Evolutionary conservation across 1,140 invertebrate species (phyloP), one percentile per base, ranked within the genome.

Genomic region (Xylocopa sonorina): DNA sequence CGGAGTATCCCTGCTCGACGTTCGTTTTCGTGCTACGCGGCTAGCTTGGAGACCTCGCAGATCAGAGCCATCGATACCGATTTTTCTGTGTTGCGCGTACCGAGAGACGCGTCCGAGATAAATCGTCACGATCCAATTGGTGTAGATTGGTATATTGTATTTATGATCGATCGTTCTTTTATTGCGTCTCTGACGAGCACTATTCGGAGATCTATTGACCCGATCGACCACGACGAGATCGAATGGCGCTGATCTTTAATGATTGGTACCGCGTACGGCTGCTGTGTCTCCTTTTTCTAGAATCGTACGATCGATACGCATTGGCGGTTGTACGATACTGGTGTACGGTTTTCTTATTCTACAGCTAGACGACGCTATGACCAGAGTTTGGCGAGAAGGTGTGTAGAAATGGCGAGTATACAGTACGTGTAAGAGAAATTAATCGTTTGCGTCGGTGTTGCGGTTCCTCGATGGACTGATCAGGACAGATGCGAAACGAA

Each of bases 401-500:
- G 62, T 38, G 62, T 78, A 69, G 18, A 83, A n/a, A 81, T 84
- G 82, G 50, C 68, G 78, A 72, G 62, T 68, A 69, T 60, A n/a
- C n/a, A 64, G 57, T 75, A 69, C 74, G 60, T 71, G 29, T 73
- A 46, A 60, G 24, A 60, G 18, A 53, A 77, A 43, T 69, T n/a
- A n/a, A 81, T 84, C 68, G 78, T 68, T 69, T 51, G 72, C 69
- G 58, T 85, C 75, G 60, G 63, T 71, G 60, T 64, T 60, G 74
- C 63, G 73, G 69, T 73, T 84, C 67, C 73, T 78, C 78, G 68
- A 84, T 75, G 74, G 80, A 74, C 58, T 67, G 79, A 69, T 82
- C 75, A 76, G 84, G 75, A 85, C 74, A 78, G 57, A 71, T 75
- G 83, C 84, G 84, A 85, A 85, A 91, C 91, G 91, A 93, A 91